A percentile compares a stretch with the other conserved stretches of the same genome.
Conservation (phyloP, 2,797 vertebrate genomes). For the Phataginus tricuspis region DNA sequence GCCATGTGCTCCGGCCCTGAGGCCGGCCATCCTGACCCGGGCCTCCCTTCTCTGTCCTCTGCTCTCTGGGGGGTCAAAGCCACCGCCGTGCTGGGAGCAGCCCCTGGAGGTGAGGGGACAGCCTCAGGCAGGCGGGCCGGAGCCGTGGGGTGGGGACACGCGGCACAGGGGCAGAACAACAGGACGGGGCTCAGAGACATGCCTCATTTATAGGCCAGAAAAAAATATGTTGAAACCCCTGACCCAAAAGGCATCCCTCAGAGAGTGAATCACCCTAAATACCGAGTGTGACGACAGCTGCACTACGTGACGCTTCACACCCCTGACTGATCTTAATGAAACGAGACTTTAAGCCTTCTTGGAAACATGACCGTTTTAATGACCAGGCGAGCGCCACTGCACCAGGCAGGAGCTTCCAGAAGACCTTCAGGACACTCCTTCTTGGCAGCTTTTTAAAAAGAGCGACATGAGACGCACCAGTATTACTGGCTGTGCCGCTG, state of each 20-base stretch:
- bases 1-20: not conserved
- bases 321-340: slow-evolving; percentile 44
- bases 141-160: too few relatives aligned
- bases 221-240: slow-evolving; percentile 44
- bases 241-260: not conserved
- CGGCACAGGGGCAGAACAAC: not conserved
- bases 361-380: slow-evolving; percentile 38
- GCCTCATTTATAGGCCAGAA: not conserved
- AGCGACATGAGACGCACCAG: not conserved
- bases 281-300: slow-evolving; percentile 46
- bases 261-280: slow-evolving; percentile 44
- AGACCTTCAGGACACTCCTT: slow-evolving; percentile 53
- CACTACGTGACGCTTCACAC: not conserved
- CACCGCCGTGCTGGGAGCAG: not conserved
- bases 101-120: not conserved
- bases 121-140: accelerated
- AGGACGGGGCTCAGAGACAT: not conserved
- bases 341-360: slow-evolving; percentile 36
- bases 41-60: not conserved
- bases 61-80: not conserved
- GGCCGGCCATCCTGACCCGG: not conserved
- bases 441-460: slow-evolving; percentile 42
- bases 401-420: not conserved
- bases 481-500: not conserved
- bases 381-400: not conserved